Conservation (phyloP, 2,888 invertebrate genomes). For the Troides aeacus region DNA sequence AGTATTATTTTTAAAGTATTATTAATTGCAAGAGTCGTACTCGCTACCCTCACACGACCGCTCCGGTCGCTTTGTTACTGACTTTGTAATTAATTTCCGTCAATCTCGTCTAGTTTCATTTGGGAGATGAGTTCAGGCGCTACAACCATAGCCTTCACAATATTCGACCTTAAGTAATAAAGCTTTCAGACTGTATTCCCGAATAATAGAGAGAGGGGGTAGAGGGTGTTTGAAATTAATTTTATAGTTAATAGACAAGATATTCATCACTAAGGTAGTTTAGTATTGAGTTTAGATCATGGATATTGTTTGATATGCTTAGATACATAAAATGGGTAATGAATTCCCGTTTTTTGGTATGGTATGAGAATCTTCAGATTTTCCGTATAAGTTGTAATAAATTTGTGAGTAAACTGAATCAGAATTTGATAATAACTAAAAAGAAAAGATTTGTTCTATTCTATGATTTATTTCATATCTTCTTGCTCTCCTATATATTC, state of each 20-base stretch:
- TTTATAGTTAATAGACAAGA: conserved; percentile 19
- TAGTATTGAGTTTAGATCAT: conserved; percentile 8
- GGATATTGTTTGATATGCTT: background rate
- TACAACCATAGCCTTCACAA: too few relatives aligned
- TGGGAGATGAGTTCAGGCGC: conserved; percentile 22
- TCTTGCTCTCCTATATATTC: too few relatives aligned
- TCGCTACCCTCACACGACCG: conserved; percentile 4
- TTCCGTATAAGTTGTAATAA: too few relatives aligned
- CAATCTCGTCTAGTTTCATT: conserved; percentile 22
- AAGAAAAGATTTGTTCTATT: too few relatives aligned
- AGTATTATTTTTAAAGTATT: too few relatives aligned
- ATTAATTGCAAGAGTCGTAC: background rate
- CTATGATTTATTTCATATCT: too few relatives aligned
- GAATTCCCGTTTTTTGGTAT: too few relatives aligned
- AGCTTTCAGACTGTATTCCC: background rate
- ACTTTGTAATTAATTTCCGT: conserved; percentile 24
- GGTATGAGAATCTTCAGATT: too few relatives aligned
- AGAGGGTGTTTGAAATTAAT: conserved; percentile 8
- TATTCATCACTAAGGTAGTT: conserved; percentile 13
- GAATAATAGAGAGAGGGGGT: background rate
- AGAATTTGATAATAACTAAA: too few relatives aligned
- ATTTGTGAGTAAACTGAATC: too few relatives aligned
- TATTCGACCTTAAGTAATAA: background rate
- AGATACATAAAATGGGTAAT: too few relatives aligned
- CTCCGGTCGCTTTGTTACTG: conserved; percentile 12